Evolutionary conservation across 2,113 vertebrate genomes (phyloP).

Genomic region (Nymphicus hollandicus): DNA sequence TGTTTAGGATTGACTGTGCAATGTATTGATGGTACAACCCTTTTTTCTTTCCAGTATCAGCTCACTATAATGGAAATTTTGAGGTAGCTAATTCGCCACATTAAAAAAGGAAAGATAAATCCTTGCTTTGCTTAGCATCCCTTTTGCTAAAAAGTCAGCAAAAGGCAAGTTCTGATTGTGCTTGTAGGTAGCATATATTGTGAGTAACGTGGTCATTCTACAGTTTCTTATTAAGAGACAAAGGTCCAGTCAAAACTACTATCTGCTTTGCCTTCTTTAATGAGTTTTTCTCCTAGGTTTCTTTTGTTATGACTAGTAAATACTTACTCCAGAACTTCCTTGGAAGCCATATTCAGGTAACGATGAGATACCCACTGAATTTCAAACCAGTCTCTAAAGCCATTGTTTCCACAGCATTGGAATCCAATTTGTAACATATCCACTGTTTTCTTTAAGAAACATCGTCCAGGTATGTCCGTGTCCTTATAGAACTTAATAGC

Average conservation of each 20-base stretch:
- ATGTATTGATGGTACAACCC: not conserved
- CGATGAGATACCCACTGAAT: constrained; percentile 87
- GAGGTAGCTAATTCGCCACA: not conserved
- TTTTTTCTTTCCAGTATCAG: not conserved
- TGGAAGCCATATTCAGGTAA: constrained; percentile 85
- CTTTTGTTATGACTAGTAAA: not conserved
- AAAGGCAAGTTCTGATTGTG: not conserved
- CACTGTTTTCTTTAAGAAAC: constrained; percentile 84
- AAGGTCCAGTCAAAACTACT: not conserved
- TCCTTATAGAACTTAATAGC: constrained; percentile 86
- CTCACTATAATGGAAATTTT: not conserved
- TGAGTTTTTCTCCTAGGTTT: not conserved
- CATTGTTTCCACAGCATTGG: constrained; percentile 85
- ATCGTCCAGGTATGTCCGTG: constrained; percentile 86
- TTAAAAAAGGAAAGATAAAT: not conserved
- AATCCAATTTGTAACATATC: constrained; percentile 86
- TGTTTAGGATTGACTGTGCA: not conserved
- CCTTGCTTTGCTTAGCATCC: not conserved
- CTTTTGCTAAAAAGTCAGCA: not conserved
- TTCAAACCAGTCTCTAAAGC: constrained; percentile 88
- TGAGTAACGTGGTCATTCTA: not conserved
- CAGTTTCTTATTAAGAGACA: not conserved
- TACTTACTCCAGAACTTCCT: constrained; percentile 86
- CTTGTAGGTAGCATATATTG: not conserved
- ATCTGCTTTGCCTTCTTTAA: not conserved